phyloP scores from a whole-genome alignment of 1,140 invertebrate genomes.

The Heterodera carotae region DNA sequence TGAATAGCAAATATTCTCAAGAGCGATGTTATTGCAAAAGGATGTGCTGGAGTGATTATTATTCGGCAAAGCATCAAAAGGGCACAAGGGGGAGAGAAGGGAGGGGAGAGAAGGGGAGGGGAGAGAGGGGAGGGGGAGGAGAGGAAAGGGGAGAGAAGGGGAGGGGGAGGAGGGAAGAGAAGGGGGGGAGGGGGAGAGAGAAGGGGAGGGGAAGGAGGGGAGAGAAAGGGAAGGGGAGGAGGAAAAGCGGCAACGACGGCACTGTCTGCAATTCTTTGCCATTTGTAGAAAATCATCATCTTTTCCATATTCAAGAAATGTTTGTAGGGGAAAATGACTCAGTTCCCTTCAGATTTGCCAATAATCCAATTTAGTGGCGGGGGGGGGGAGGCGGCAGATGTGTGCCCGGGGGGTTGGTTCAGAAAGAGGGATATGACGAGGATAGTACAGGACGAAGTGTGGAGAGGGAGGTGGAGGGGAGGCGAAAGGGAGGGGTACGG shows the following conservation, averaged over 20 bases:
- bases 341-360: neutral
- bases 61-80: neutral
- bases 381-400: neutral
- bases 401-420: neutral
- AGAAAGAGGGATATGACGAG: neutral
- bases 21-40: neutral
- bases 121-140: too few species aligned
- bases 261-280: too few species aligned
- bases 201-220: neutral
- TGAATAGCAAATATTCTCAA: neutral
- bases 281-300: neutral
- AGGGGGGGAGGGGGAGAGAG: neutral
- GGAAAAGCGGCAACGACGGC: neutral
- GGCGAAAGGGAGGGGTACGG: neutral
- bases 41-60: neutral
- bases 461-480: neutral
- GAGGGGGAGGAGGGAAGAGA: too few species aligned
- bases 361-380: conserved; percentile 7
- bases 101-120: too few species aligned
- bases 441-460: neutral
- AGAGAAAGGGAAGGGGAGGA: neutral
- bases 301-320: neutral
- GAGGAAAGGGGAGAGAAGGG: too few species aligned
- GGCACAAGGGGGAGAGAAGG: too few species aligned
- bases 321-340: neutral